Base-by-base conservation (phyloP, 2,888 invertebrate species). In the Dryadula phaetusa region DNA sequence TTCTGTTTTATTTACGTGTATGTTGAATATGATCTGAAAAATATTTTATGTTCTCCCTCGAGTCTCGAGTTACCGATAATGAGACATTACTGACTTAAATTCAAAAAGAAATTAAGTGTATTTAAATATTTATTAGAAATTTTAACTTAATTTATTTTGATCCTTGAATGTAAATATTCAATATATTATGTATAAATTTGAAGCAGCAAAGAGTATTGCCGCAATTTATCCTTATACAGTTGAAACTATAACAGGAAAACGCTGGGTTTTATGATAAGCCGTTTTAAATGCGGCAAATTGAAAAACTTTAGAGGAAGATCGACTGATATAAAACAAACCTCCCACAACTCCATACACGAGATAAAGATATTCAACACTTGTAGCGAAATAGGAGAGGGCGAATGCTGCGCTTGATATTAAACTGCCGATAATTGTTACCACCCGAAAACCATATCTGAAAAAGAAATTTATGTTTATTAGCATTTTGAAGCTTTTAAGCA, bases 351-450 rank as follows among this genome's bases (percentile, higher is more conserved):
- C 99, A 82, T 97, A 99, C 5, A 96, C 91, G 16, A 98, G 73
- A 83, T 96, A 98, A 63, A 99, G 94, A 75, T 94, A 95, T 76
- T 95, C 94, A 14, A 98, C 94, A 75, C 95, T 95, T 5, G 93
- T 93, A 20, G 97, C 96, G 79, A 94, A 96, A 79, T 94, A 96
- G 0, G 97, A 96, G 0, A 95, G 74, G 0, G 94, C 93, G 81
- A 98, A 97, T 3, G 96, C 95, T 16, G 83, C 66, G 8, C 95
- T 92, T 0, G 96, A 95, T 62, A 98, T 87, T 2, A 98, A 64
- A 73, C 96, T 95, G 53, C 99, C 99, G 14, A 94, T 81, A 40
- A 99, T 96, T 8, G 98, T 97, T 1, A 99, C 98, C 40, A 94
- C 90, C 53, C 99, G 94, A 85, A 99, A 98, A 32, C 99, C 99